These are phyloP conservation scores for Zaprionus lachaisei DNA, from an alignment of 1,140 invertebrate species.

Conservation along the genomic window DNA sequence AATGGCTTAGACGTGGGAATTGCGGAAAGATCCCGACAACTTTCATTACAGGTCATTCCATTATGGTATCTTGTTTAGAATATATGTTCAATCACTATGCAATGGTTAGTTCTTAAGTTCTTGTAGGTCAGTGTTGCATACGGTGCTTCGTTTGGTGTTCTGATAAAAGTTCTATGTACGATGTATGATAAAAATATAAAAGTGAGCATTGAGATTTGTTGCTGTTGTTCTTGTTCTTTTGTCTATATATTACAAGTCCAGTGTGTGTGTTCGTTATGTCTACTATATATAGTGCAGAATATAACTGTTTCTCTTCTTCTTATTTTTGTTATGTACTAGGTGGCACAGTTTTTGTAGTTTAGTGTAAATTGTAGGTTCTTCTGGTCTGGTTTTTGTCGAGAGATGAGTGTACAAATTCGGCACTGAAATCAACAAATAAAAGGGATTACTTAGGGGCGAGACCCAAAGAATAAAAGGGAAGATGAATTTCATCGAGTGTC, in stretches of 20 bases:
- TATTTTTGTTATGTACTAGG: conserved; percentile 75
- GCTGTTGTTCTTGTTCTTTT: conserved; percentile 25
- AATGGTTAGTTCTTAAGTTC: conserved; percentile 30
- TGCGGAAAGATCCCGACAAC: neutral
- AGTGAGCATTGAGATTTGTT: conserved; percentile 74
- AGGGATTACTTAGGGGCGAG: conserved; percentile 62
- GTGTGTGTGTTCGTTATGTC: conserved; percentile 42
- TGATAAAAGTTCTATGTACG: conserved; percentile 66
- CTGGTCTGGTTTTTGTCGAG: conserved; percentile 48
- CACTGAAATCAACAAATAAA: neutral
- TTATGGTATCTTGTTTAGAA: conserved; percentile 5
- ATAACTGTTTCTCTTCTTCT: conserved; percentile 64
- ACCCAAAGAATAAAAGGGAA: conserved; percentile 34
- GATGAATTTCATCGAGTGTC: conserved; percentile 1
- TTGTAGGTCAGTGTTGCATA: conserved; percentile 66
- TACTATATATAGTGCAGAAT: conserved; percentile 71
- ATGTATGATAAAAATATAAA: conserved; percentile 81
- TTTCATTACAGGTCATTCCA: neutral
- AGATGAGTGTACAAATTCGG: conserved; percentile 7
- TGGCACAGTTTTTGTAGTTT: conserved; percentile 73
- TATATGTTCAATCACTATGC: conserved; percentile 41
- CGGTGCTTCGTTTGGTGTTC: conserved; percentile 64
- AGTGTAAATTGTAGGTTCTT: conserved; percentile 42
- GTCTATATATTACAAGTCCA: conserved; percentile 58
- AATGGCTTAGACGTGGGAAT: neutral